phyloP scores from a whole-genome alignment of 2,888 invertebrate species.

The Drosophila macrospina region DNA sequence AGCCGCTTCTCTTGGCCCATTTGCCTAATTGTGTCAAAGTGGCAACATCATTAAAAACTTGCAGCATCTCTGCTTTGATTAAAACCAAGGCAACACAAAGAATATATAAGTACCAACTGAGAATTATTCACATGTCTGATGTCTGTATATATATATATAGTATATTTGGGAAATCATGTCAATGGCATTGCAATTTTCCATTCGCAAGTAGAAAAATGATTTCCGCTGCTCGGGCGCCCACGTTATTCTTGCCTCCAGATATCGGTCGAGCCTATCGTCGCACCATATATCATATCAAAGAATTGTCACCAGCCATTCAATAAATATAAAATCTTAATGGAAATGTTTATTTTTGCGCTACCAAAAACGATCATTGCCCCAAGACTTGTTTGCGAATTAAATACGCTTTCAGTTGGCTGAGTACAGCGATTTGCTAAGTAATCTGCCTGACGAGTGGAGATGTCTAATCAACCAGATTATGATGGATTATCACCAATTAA shows the following conservation, averaged over 20 bases:
- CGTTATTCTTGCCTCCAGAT: constrained; percentile 38
- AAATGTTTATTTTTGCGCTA: constrained; percentile 73
- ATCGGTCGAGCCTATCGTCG: constrained; percentile 52
- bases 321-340: constrained; percentile 75
- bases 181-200: constrained; percentile 65
- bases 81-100: constrained; percentile 50
- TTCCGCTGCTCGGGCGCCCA: constrained; percentile 65
- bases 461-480: constrained; percentile 28
- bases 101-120: constrained; percentile 19
- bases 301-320: constrained; percentile 73
- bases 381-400: constrained; percentile 58
- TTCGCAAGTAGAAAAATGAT: constrained; percentile 41
- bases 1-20: constrained; percentile 43
- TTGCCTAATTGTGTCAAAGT: constrained; percentile 77
- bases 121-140: too few relatives aligned
- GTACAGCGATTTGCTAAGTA: constrained; percentile 11
- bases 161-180: constrained; percentile 67
- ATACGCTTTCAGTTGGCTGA: constrained; percentile 48
- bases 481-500: constrained; percentile 30
- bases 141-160: constrained; percentile 30
- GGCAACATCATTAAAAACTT: constrained; percentile 78
- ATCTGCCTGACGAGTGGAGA: neutral
- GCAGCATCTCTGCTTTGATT: constrained; percentile 63
- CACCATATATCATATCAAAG: constrained; percentile 67
- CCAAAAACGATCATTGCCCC: constrained; percentile 53